These are phyloP conservation scores for Dermolepida albohirtum DNA, from an alignment of 2,888 invertebrate genomes.

Conservation along the genomic window DNA sequence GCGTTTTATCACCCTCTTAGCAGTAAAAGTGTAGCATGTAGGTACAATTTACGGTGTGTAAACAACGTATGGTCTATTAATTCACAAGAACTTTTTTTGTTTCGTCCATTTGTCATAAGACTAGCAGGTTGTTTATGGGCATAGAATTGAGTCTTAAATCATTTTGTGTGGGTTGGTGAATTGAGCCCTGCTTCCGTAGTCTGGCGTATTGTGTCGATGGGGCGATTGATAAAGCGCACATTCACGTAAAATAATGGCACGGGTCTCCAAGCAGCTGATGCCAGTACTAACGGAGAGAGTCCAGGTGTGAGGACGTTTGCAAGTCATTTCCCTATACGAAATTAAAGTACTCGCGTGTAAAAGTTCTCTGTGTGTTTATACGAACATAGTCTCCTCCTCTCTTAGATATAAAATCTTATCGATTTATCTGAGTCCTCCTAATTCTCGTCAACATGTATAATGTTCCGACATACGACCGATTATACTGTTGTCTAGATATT, in stretches of 20 bases:
- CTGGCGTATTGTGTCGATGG: conserved; percentile 41
- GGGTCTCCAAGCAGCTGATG: conserved; percentile 53
- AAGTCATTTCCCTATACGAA: conserved; percentile 56
- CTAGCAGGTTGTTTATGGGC: conserved; percentile 37
- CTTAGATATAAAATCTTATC: conserved; percentile 33
- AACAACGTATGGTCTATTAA: conserved; percentile 25
- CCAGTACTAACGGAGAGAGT: conserved; percentile 51
- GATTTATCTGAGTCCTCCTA: conserved; percentile 15
- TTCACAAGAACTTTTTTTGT: conserved; percentile 18
- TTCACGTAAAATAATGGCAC: conserved; percentile 55
- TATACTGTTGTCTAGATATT: background rate
- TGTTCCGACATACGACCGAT: background rate
- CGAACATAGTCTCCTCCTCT: conserved; percentile 43
- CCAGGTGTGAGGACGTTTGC: conserved; percentile 55
- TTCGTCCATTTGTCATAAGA: conserved; percentile 36
- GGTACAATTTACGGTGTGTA: conserved; percentile 26
- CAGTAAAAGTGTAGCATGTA: background rate
- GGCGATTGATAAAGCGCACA: conserved; percentile 51
- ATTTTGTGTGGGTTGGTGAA: conserved; percentile 38
- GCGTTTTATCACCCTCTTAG: background rate
- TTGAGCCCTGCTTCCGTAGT: conserved; percentile 39
- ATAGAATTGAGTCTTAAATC: conserved; percentile 39
- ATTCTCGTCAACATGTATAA: conserved; percentile 2
- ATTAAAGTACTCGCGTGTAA: conserved; percentile 44
- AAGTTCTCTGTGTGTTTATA: conserved; percentile 46